phyloP scores from a whole-genome alignment of 1,140 invertebrate species.

The Hydropsyche tenuis region DNA sequence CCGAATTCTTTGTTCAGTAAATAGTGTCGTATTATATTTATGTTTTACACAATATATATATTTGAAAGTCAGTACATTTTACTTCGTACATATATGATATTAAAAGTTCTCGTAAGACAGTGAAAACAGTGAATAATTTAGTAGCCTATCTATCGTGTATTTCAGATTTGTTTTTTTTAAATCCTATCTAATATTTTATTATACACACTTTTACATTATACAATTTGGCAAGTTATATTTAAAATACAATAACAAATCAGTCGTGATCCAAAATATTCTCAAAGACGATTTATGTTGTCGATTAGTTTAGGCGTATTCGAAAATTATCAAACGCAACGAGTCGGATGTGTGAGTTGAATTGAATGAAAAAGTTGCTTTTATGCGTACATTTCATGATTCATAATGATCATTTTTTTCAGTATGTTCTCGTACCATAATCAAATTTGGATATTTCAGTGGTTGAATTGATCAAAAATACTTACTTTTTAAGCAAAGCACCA shows the following conservation, averaged over 20 bases:
- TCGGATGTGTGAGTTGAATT: too few relatives aligned
- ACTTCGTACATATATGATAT: not conserved
- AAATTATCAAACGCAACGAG: not conserved
- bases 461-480: conserved; percentile 24
- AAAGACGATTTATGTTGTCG: not conserved
- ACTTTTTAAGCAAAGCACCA: conserved; percentile 37
- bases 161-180: conserved; percentile 43
- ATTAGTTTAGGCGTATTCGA: not conserved
- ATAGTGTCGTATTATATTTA: not conserved
- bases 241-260: conserved; percentile 35
- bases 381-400: too few relatives aligned
- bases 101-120: not conserved
- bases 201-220: conserved; percentile 27
- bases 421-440: too few relatives aligned
- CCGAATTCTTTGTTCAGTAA: conserved; percentile 11
- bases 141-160: conserved; percentile 26
- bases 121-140: conserved; percentile 11
- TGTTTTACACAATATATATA: not conserved
- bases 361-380: too few relatives aligned
- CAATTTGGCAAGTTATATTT: conserved; percentile 39
- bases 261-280: conserved; percentile 17
- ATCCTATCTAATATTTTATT: conserved; percentile 39
- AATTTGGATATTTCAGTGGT: not conserved
- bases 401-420: too few relatives aligned
- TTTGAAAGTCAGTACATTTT: conserved; percentile 31